Evolutionary conservation across 2,797 vertebrate species (phyloP), one percentile per base, ranked within the genome.

Genomic region (Pelodytes ibericus): DNA sequence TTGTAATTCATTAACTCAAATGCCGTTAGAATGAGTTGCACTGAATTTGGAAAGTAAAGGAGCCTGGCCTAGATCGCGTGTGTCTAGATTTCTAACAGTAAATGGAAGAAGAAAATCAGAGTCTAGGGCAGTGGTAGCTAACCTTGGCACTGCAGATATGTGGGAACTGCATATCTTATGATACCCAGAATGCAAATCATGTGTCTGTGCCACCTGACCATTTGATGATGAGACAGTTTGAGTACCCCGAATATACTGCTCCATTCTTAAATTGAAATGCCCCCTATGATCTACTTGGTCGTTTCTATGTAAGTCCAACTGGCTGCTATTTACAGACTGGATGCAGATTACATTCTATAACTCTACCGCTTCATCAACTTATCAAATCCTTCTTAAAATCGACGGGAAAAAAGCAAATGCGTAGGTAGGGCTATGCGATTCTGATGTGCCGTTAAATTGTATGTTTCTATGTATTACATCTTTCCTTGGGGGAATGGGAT

Each of bases 21-120:
- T 47, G 62, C 51, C 64, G 26, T 20, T 30, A 44, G 72, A 62
- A 66, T 74, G 57, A 74, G 27, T 26, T 20, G 36, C 41, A 59
- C 53, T 75, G 59, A 67, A 68, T 75, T 67, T 75, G 63, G 56
- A 75, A 75, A 60, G 62, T 39, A 75, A 36, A 75, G 27, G 63
- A 75, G 72, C 56, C 41, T 75, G 26, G 49, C 72, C 5, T 36
- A 36, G 33, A 36, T 36, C 33, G 13, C 18, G 41, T 44, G 11
- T 44, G 10, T 44, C 11, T 44, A 44, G 7, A 44, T 16, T 44
- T 44, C 13, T 16, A 36, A 36, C 33, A 36, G 33, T 36, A 44
- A 44, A 44, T 10, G 13, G 41, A 9, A 9, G 41, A n/a, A n/a
- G n/a, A n/a, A n/a, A n/a, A n/a, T n/a, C n/a, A n/a, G n/a, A n/a